Base-by-base conservation (phyloP, 2,888 invertebrate genomes). In the Patella ulyssiponensis region DNA sequence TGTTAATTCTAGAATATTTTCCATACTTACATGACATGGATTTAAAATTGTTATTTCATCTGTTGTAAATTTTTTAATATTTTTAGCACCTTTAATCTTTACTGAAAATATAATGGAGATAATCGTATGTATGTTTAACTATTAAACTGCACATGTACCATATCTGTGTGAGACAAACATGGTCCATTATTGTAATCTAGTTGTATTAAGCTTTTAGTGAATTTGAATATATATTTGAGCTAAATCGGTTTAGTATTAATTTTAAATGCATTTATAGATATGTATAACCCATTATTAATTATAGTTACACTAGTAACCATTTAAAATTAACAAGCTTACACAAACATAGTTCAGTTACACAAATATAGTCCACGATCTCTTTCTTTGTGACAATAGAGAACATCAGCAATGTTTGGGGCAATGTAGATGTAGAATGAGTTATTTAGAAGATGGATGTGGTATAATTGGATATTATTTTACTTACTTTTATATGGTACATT, bases 61-160 rank as follows among this genome's bases (percentile, higher is more conserved):
- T 76, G 94, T 80, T 9, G 91, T 89, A 85, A 91, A 90, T 3
- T 80, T 73, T 83, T 92, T 92, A 9, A 92, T 91, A 77, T 90
- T 90, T 78, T 96, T 96, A 0, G 94, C 94, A 74, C 96, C 96
- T 84, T 93, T 93, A 27, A 98, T 92, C 90, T 94, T 95, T 74
- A 95, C 95, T 94, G 85, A 70, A 87, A 82, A 81, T 77, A 15
- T 9, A 44, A 44, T 44, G 44, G 7, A 9, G 44, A 77, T 44
- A 71, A 58, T n/a, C 9, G 27, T 33, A 74, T 14, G 11, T 44
- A 44, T 0, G 9, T n/a, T n/a, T 33, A 33, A 33, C 33, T 33
- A 33, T 4, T 58, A 52, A 69, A 58, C 71, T 58, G 14, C 51
- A 58, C n/a, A 52, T 51, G 73, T 73, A 17, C 54, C 71, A 20